These are phyloP conservation scores for Thripadectes ignobilis DNA, from an alignment of 2,797 vertebrate species.

Conservation along the genomic window DNA sequence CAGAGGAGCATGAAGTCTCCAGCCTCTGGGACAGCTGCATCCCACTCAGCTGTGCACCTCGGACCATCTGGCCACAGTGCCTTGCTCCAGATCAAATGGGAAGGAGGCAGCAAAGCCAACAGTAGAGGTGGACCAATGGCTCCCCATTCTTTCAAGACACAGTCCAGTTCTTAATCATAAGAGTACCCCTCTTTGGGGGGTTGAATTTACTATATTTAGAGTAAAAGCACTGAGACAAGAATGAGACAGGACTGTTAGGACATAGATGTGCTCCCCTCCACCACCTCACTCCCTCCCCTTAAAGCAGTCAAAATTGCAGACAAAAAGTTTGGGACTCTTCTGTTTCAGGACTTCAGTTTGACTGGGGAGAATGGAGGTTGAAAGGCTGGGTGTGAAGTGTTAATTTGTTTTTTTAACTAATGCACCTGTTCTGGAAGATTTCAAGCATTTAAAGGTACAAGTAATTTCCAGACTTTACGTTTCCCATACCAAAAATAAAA, in stretches of 20 bases:
- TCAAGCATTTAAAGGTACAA: background rate
- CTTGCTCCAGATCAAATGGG: background rate
- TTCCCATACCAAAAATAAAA: background rate
- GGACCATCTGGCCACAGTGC: background rate
- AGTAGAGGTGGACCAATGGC: background rate
- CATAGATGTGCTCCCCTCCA: fast-evolving
- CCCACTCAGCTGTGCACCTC: background rate
- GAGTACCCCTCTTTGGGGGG: fast-evolving
- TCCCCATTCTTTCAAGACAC: background rate
- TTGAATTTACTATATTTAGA: background rate
- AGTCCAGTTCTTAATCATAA: background rate
- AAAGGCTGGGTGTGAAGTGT: background rate
- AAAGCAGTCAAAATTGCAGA: background rate
- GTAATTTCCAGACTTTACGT: background rate
- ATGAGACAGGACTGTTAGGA: background rate
- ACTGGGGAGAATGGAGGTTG: background rate
- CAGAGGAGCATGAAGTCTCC: background rate
- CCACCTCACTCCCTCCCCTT: background rate
- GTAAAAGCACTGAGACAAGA: background rate
- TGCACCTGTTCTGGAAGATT: background rate
- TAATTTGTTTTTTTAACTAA: background rate
- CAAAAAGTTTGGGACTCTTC: background rate
- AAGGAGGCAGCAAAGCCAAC: background rate
- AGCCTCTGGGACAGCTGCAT: background rate
- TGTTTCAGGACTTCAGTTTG: background rate